Evolutionary conservation across 2,113 vertebrate species (phyloP), one percentile per base, ranked within the genome.

Genomic region (Puffinus mauretanicus): DNA sequence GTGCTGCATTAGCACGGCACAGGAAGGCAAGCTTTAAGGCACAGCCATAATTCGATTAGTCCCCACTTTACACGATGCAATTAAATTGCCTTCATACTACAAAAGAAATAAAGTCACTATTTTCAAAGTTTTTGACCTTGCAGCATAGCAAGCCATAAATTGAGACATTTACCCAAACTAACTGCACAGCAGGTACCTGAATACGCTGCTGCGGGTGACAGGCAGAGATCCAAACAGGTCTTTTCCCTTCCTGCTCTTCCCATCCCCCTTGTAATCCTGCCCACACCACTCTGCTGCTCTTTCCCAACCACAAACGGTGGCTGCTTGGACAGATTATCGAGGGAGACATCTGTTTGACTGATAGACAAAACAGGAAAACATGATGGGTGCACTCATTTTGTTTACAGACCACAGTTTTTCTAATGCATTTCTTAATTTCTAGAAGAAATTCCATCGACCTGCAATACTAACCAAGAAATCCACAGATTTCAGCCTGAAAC

Each of bases 251-350:
- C 76, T 71, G 75, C 60, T 79, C n/a, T 80, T 64, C 92, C 94
- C 91, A 93, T 57, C 89, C 91, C 93, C 94, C 91, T 91, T 70
- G 93, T 97, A 97, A 97, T 96, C 96, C 96, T 94, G 94, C 78
- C 94, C 89, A 93, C 83, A 79, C 24, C 79, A 19, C 51, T 80
- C 76, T 73, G 93, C 94, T 90, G 76, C 83, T 94, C 90, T 85
- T 92, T 82, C 75, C 67, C 80, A 76, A 82, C 54, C 84, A 72
- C 72, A 49, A 90, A 82, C 7, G 5, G 67, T 49, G 87, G 78
- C 90, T 90, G 72, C 67, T 52, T 36, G 95, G 76, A 52, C 90
- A 96, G 95, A 97, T 97, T 96, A 96, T 80, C 90, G 84, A 27
- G 21, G 86, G 19, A 90, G 95, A 95, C 96, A 97, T 96, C 96